Evolutionary conservation across 2,113 vertebrate species (phyloP).

Genomic region (human (Homo sapiens)): DNA sequence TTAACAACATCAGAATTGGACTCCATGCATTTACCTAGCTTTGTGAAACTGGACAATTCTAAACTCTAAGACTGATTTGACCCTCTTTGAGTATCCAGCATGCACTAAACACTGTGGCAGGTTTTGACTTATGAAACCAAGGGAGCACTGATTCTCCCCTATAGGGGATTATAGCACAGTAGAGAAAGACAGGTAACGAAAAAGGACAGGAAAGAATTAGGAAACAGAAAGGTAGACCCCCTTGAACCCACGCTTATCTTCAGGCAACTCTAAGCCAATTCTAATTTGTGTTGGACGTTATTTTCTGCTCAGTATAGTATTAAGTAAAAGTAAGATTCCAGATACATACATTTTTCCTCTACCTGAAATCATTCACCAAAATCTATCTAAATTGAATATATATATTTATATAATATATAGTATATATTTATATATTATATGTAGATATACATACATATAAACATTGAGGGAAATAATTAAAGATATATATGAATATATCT

Average conservation of each 20-base stretch:
- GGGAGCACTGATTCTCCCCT: rapidly evolving
- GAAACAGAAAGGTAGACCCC: not conserved
- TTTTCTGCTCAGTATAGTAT: not conserved
- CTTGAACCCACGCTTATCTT: not conserved
- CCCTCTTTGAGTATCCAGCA: not conserved
- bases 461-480: too few relatives aligned
- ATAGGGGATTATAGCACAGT: not conserved
- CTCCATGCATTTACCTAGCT: not conserved
- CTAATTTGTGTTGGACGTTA: not conserved
- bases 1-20: not conserved
- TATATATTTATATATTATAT: not conserved
- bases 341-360: not conserved
- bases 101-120: not conserved
- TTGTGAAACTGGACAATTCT: not conserved
- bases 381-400: not conserved
- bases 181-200: rapidly evolving
- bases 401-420: not conserved
- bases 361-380: not conserved
- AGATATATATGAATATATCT: not conserved
- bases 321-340: not conserved
- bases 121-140: not conserved
- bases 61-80: not conserved
- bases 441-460: not conserved
- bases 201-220: not conserved
- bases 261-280: not conserved